Evolutionary conservation across 2,113 vertebrate species (phyloP).

Genomic region (Gadus macrocephalus): DNA sequence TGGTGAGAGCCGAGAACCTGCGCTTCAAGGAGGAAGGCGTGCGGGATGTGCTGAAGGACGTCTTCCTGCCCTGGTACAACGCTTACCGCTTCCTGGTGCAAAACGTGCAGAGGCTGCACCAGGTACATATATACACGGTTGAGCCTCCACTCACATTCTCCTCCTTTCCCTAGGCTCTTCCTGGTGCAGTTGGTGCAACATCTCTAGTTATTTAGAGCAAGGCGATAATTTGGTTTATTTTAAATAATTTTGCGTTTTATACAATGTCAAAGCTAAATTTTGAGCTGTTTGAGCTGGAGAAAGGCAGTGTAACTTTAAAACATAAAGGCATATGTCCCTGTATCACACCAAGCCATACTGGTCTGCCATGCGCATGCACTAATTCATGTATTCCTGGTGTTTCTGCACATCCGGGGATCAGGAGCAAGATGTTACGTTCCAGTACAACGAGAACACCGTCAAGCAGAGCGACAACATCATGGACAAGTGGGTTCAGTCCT

Average conservation of each 20-base stretch:
- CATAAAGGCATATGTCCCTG: too few species aligned
- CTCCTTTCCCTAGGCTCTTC: too few species aligned
- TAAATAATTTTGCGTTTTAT: too few species aligned
- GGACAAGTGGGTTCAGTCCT: conserved; percentile 96
- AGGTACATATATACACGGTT: conserved; percentile 68
- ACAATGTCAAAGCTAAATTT: too few species aligned
- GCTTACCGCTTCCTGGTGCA: conserved; percentile 96
- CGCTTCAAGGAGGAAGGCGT: conserved; percentile 97
- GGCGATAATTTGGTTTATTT: too few species aligned
- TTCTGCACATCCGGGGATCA: conserved; percentile 41
- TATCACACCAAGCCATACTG: too few species aligned
- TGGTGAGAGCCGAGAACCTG: conserved; percentile 94
- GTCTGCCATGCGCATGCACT: too few species aligned
- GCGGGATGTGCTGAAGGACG: conserved; percentile 91
- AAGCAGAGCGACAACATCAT: conserved; percentile 88
- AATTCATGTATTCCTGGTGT: neutral
- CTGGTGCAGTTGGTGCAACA: too few species aligned
- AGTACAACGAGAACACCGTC: conserved; percentile 83
- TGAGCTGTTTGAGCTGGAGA: too few species aligned
- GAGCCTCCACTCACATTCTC: neutral
- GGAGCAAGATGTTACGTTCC: conserved; percentile 84
- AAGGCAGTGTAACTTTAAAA: too few species aligned
- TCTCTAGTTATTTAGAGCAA: too few species aligned
- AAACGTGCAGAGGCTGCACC: conserved; percentile 85
- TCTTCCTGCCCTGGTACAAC: conserved; percentile 98